These are phyloP conservation scores for Ameiurus melas DNA, from an alignment of 2,113 vertebrate genomes.

Conservation along the genomic window DNA sequence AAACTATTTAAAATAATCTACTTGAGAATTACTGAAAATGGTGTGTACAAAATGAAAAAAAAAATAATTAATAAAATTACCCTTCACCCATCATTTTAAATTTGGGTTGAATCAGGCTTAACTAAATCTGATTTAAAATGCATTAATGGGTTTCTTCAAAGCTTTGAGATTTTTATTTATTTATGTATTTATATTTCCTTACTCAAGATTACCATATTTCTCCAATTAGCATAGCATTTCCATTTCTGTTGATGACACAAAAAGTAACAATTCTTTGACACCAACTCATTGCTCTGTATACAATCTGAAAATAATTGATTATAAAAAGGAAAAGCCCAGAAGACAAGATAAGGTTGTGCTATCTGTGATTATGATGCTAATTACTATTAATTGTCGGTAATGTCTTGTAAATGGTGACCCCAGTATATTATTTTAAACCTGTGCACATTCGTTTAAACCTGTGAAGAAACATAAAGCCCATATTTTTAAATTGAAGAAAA, in stretches of 20 bases:
- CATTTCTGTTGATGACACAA: neutral
- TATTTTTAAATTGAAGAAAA: neutral
- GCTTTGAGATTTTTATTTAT: neutral
- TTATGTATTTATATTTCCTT: neutral
- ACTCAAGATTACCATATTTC: neutral
- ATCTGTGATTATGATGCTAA: neutral
- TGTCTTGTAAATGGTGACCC: neutral
- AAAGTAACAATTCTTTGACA: neutral
- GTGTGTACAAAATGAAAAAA: neutral
- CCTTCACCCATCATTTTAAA: neutral
- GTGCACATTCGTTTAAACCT: neutral
- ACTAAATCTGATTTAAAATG: slow-evolving; percentile 1
- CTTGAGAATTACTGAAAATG: neutral
- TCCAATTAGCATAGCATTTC: neutral
- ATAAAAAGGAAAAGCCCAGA: neutral
- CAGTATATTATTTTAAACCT: neutral
- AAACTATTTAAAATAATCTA: neutral
- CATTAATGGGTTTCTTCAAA: neutral
- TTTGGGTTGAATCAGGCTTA: neutral
- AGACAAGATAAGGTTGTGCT: neutral
- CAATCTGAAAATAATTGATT: neutral
- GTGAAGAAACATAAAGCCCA: neutral
- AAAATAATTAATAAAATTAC: neutral
- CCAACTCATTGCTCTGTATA: neutral
- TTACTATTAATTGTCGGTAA: neutral